Evolutionary conservation across 2,888 invertebrate species (phyloP).

Genomic region (Apamea sordens): DNA sequence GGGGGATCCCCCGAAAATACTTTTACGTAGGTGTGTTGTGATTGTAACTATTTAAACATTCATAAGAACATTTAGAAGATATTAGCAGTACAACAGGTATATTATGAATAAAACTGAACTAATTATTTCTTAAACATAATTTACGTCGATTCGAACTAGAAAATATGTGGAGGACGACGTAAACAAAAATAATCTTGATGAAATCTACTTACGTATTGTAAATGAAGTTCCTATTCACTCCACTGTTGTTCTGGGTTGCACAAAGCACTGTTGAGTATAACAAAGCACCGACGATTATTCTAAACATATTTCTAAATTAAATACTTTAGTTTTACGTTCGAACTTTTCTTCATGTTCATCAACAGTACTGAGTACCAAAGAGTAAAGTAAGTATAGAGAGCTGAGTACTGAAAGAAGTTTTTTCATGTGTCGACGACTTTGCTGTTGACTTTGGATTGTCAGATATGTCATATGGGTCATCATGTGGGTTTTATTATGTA

Average conservation of each 20-base stretch:
- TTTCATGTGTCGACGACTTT: slow-evolving; percentile 11
- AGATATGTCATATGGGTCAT: no score
- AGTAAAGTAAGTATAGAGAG: no score
- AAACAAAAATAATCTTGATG: slow-evolving; percentile 47
- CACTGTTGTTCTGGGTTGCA: slow-evolving; percentile 30
- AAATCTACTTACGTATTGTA: slow-evolving; percentile 78
- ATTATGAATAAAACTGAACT: background rate
- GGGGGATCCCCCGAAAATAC: slow-evolving; percentile 14
- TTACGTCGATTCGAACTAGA: background rate
- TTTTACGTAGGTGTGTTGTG: background rate
- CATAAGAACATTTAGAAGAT: no score
- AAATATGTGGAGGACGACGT: slow-evolving; percentile 1
- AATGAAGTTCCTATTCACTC: slow-evolving; percentile 74
- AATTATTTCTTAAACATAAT: background rate
- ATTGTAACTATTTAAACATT: background rate
- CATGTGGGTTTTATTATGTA: background rate
- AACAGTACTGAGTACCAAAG: slow-evolving; percentile 17
- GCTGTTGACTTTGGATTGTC: background rate
- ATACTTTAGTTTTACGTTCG: slow-evolving; percentile 8
- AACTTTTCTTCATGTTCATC: slow-evolving; percentile 17
- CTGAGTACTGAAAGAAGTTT: slow-evolving; percentile 1
- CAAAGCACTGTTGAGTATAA: slow-evolving; percentile 53
- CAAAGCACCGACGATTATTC: slow-evolving; percentile 56
- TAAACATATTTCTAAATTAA: slow-evolving; percentile 56
- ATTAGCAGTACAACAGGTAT: no score